phyloP scores from a whole-genome alignment of 2,888 invertebrate species.

The Acronicta aceris region DNA sequence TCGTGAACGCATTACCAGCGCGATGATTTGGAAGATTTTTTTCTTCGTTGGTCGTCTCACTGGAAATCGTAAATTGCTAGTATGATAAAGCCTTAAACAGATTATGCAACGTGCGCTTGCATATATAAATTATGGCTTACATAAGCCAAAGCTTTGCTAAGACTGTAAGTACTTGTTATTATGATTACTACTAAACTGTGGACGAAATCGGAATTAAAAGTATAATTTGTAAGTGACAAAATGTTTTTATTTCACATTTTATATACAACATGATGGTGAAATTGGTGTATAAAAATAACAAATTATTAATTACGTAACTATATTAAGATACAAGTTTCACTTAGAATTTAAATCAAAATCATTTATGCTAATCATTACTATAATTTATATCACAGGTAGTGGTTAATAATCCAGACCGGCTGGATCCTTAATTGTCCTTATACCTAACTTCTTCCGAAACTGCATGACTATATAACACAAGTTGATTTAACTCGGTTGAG shows the following conservation, averaged over 20 bases:
- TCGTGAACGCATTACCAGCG: too few relatives aligned
- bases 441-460: slow-evolving; percentile 4
- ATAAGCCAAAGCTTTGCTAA: not conserved
- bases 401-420: slow-evolving; percentile 43
- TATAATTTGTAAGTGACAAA: slow-evolving; percentile 34
- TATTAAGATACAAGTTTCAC: slow-evolving; percentile 35
- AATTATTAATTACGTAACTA: slow-evolving; percentile 33
- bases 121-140: not conserved
- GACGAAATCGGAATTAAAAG: slow-evolving; percentile 34
- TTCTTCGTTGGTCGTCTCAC: not conserved
- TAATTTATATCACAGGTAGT: slow-evolving; percentile 72
- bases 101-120: not conserved
- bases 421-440: slow-evolving; percentile 25
- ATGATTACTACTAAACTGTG: slow-evolving; percentile 22
- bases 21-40: not conserved
- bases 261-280: slow-evolving; percentile 56
- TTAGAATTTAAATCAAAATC: slow-evolving; percentile 49
- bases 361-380: slow-evolving; percentile 49
- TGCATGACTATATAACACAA: not conserved
- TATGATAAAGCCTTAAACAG: too few relatives aligned
- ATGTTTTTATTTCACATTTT: slow-evolving; percentile 47
- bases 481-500: not conserved
- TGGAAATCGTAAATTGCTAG: not conserved
- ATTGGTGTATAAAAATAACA: slow-evolving; percentile 33
- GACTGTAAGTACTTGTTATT: slow-evolving; percentile 4